Base-by-base conservation (phyloP, 2,113 vertebrate species). In the Pseudopipra pipra region DNA sequence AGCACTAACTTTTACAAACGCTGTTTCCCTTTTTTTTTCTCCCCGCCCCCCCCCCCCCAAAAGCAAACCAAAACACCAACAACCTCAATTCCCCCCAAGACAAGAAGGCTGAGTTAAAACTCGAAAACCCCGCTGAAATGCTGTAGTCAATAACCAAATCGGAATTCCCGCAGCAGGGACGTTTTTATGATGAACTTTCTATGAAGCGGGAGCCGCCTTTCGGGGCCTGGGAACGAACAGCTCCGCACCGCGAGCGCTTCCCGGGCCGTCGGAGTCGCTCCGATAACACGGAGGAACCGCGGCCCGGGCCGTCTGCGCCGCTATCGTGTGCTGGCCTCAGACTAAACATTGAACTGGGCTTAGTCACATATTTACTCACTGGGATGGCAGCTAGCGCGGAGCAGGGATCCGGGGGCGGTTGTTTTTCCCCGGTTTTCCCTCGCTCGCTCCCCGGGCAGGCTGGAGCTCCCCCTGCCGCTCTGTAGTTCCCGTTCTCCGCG, bases 381-480 rank as follows among this genome's bases (percentile, higher is more conserved):
- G 97, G 31, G 76, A 97, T 43, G 94, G 97, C 97, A 96, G 93
- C 90, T n/a, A 56, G 74, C 12, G 58, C 5, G 17, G 85, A 88
- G 81, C 88, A 24, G 47, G 52, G 71, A 12, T 33, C 63, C 37
- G 87, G 70, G 83, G 85, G 85, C 61, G 71, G 78, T 46, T 91
- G 90, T 93, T 95, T 91, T 56, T 43, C 66, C 88, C 31, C 3
- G 67, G 17, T 66, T 86, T 87, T 46, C 58, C 82, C 88, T 39
- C n/a, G 24, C 35, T 47, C 20, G 44, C 47, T 55, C 70, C 86
- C 96, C n/a, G 51, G 51, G 46, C 90, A n/a, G 96, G 77, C 87
- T 91, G 96, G 62, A 98, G 98, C 98, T 97, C 98, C 98, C 95
- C 95, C 98, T 98, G 97, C 94, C 93, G 98, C 95, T 73, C n/a